Base-by-base conservation (phyloP, 2,888 invertebrate genomes). In the Apotomis turbidana region DNA sequence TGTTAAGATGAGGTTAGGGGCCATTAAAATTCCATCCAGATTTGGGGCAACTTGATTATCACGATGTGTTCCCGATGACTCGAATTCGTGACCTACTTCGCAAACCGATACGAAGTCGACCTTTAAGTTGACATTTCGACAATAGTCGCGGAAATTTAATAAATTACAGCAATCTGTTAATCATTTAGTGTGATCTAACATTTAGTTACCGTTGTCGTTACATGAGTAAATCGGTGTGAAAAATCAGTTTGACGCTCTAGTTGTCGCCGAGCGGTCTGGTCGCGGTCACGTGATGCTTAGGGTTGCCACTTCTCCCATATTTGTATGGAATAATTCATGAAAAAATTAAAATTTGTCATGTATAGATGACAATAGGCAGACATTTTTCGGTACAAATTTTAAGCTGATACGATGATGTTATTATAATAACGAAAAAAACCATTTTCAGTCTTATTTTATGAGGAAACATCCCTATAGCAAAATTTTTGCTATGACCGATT, bases 221-320 rank as follows among this genome's bases (percentile, higher is more conserved):
- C 46, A 72, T 74, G 73, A 74, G 74, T 77, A 79, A 81, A 83
- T 81, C 78, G 63, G 77, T 79, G 79, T 81, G 81, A 79, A 84
- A 84, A 86, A 85, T 85, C 76, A 78, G 80, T 85, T 86, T 83
- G 80, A 75, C 86, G 87, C 83, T 89, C 86, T 84, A 87, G 81
- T 88, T 86, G 78, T 64, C 63, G 46, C 46, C 13, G 68, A 68
- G 70, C 77, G 77, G 76, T 76, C 79, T 78, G 77, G 81, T 77
- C 70, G 76, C 71, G 76, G 76, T 80, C 80, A 79, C 80, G 80
- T 78, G 76, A 74, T 76, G 76, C 44, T 44, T 57, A 66, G 66
- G 66, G 66, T 57, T 66, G 46, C 6, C 64, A 44, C 12, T 15
- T 63, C 4, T 15, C 27, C 27, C 13, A 5, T 44, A 44, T 49